Evolutionary conservation across 2,888 invertebrate genomes (phyloP).

Genomic region (Lepidonotus clava): DNA sequence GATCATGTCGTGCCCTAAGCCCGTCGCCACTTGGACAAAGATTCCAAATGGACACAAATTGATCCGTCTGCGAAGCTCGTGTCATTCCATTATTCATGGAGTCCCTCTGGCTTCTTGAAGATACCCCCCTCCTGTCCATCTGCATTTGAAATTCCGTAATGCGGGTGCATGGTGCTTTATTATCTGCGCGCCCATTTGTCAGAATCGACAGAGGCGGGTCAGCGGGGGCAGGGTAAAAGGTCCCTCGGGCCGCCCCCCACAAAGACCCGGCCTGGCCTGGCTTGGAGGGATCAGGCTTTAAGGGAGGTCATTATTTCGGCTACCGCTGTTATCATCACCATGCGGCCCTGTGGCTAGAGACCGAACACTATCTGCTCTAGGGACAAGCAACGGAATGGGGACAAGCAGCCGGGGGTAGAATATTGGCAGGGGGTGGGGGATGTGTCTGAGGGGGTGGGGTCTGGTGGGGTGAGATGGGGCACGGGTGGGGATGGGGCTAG

Average conservation of each 20-base stretch:
- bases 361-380: background rate
- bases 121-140: slow-evolving; percentile 25
- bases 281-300: slow-evolving; percentile 19
- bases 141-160: slow-evolving; percentile 50
- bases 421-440: background rate
- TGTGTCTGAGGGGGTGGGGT: background rate
- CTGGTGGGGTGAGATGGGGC: background rate
- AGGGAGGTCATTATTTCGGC: slow-evolving; percentile 48
- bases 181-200: slow-evolving; percentile 48
- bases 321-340: slow-evolving; percentile 32
- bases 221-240: slow-evolving; percentile 2
- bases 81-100: slow-evolving; percentile 48
- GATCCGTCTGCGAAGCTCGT: slow-evolving; percentile 13
- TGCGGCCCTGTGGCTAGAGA: background rate
- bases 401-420: background rate
- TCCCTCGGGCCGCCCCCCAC: slow-evolving; percentile 37
- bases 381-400: slow-evolving; percentile 36
- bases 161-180: slow-evolving; percentile 34
- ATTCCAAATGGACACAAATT: slow-evolving; percentile 40
- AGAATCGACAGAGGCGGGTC: slow-evolving; percentile 43
- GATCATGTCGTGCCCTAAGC: background rate
- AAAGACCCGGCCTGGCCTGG: background rate
- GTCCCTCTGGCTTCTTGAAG: slow-evolving; percentile 34
- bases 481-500: background rate
- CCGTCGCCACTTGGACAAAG: slow-evolving; percentile 16